Conservation (phyloP, 2,888 invertebrate species). For the Spodoptera picta region DNA sequence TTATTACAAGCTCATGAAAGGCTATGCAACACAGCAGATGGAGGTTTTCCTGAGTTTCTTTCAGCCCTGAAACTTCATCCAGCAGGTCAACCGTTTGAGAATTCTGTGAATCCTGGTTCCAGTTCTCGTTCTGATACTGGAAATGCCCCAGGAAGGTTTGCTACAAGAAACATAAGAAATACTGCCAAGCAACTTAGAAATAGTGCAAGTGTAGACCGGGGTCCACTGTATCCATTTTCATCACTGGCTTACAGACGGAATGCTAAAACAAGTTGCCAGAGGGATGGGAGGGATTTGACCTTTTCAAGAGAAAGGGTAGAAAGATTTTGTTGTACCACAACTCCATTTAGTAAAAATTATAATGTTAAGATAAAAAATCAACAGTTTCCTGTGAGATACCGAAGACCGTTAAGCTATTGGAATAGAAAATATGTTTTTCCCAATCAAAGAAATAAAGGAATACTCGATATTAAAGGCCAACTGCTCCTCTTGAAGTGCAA, state of each 20-base stretch:
- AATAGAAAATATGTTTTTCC: constrained; percentile 79
- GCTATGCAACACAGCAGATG: constrained; percentile 76
- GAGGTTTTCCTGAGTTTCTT: constrained; percentile 78
- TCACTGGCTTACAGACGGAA: constrained; percentile 82
- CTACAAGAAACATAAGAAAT: too few relatives aligned
- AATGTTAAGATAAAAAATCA: constrained; percentile 77
- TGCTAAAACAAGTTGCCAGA: constrained; percentile 71
- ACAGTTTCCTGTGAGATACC: constrained; percentile 80
- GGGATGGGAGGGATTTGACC: constrained; percentile 75
- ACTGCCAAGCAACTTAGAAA: constrained; percentile 53
- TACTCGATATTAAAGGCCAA: constrained; percentile 83
- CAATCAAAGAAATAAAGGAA: constrained; percentile 78
- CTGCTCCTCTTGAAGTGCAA: constrained; percentile 85
- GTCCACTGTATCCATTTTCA: constrained; percentile 85
- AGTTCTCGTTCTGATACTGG: constrained; percentile 42
- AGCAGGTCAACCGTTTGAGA: constrained; percentile 56
- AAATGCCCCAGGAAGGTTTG: constrained; percentile 44
- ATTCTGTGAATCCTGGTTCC: constrained; percentile 19
- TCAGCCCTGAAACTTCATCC: constrained; percentile 78
- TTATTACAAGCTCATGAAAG: constrained; percentile 80
- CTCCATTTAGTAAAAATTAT: constrained; percentile 73
- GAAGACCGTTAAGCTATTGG: constrained; percentile 85
- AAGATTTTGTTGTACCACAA: constrained; percentile 78
- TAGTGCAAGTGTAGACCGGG: constrained; percentile 75
- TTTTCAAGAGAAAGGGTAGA: constrained; percentile 81